Conservation (phyloP, 2,888 invertebrate genomes). For the Ephialtes manifestator region DNA sequence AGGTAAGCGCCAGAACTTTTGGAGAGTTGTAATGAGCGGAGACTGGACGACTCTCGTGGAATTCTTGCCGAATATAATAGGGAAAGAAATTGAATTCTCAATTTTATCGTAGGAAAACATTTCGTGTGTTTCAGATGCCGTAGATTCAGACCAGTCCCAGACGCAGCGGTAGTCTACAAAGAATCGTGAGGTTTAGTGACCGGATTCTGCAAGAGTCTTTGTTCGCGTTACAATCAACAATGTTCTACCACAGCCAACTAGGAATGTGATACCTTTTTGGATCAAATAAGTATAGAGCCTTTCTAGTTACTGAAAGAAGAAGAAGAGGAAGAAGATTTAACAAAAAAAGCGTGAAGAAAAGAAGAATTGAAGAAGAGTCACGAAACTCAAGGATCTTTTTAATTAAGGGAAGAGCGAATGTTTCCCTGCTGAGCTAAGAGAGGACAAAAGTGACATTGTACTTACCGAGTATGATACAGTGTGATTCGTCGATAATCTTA, state of each 20-base stretch:
- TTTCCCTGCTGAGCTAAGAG: conserved; percentile 41
- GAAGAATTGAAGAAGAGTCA: conserved; percentile 43
- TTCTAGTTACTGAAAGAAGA: conserved; percentile 71
- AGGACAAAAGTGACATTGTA: conserved; percentile 62
- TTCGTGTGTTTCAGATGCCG: conserved; percentile 81
- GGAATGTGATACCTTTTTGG: conserved; percentile 81
- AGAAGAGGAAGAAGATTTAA: neutral
- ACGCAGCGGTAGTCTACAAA: conserved; percentile 82
- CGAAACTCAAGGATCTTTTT: conserved; percentile 45
- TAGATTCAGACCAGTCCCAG: conserved; percentile 84
- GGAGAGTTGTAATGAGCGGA: neutral
- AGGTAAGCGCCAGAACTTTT: conserved; percentile 31
- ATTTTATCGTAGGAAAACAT: conserved; percentile 38
- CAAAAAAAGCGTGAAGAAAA: conserved; percentile 41
- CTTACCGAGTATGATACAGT: conserved; percentile 64
- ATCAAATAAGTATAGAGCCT: conserved; percentile 77
- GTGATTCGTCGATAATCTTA: conserved; percentile 65
- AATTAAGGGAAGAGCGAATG: conserved; percentile 45
- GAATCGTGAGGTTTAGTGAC: conserved; percentile 83
- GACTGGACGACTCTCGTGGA: conserved; percentile 4
- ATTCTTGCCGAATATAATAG: neutral
- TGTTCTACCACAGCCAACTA: conserved; percentile 81
- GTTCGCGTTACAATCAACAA: conserved; percentile 78
- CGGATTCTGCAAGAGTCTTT: conserved; percentile 76
- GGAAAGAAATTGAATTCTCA: neutral